Evolutionary conservation across 2,113 vertebrate genomes (phyloP), one percentile per base, ranked within the genome.

Genomic region (Antechinus flavipes): DNA sequence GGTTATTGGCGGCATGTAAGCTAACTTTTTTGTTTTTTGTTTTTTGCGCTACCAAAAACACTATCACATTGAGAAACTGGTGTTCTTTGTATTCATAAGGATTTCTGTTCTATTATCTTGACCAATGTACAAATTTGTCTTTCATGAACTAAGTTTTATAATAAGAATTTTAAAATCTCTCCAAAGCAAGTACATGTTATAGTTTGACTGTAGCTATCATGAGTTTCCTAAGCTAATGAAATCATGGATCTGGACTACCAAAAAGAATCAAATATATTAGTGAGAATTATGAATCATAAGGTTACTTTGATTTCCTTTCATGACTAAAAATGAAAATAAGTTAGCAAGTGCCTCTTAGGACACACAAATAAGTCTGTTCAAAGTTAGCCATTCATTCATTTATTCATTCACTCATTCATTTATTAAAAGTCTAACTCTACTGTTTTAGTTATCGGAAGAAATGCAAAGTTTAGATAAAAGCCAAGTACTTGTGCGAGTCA

Each of bases 1-100:
- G 98, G 99, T 99, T 97, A 98, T 98, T 58, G 99, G 99, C 2
- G 99, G 99, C 98, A 98, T 98, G 99, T 99, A 98, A 99, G 99
- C 99, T 94, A 92, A 3, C 93, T 90, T 91, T 30, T 84, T 90
- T 55, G 2, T 49, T 49, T 3, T 49, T 90, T 61, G 68, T 89
- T 56, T 91, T 68, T 91, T 26, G 58, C 1, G n/a, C 42, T 84
- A n/a, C 19, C 42, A 84, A 42, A 84, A 84, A 84, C 25, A 56
- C 14, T n/a, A 19, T 76, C 35, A n/a, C 35, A 19, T 76, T 19
- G 14, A 84, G n/a, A 42, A 84, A 6, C 16, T 42, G 16, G 16
- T 22, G 19, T 19, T 84, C 68, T 84, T 6, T 42, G 68, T 76
- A n/a, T 5, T 84, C 35, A n/a, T 76, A 42, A 23, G 68, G 42